Percentiles rank a stretch among this genome's conserved stretches.
phyloP scores from a whole-genome alignment of 2,797 vertebrate genomes.

The Phataginus tetradactyla region DNA sequence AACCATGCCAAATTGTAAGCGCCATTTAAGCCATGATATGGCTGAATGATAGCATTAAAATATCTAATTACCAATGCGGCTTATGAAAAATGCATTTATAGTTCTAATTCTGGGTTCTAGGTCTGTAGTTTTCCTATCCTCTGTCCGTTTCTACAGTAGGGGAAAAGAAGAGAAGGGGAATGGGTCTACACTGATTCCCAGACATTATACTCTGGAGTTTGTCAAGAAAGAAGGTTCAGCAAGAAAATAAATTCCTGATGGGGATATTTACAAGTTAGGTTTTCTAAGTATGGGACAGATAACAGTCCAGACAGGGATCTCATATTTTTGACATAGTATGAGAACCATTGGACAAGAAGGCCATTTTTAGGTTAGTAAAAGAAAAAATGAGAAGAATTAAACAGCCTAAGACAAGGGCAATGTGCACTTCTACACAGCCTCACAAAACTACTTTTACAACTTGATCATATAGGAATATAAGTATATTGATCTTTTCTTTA shows the following conservation, averaged over 20 bases:
- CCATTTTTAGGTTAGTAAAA: not conserved
- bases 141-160: not conserved
- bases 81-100: not conserved
- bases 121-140: not conserved
- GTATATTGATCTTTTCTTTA: not conserved
- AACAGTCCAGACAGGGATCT: not conserved
- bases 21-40: not conserved
- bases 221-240: not conserved
- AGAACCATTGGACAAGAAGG: not conserved
- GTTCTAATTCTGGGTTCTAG: not conserved
- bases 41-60: not conserved
- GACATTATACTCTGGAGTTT: not conserved
- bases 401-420: constrained; percentile 7
- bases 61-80: not conserved
- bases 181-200: not conserved
- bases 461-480: not conserved
- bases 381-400: not conserved
- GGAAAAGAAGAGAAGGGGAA: not conserved
- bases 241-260: constrained; percentile 15
- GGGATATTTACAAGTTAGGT: not conserved
- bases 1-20: not conserved
- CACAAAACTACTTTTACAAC: constrained; percentile 20
- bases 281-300: constrained; percentile 3
- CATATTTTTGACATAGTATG: not conserved
- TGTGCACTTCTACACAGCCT: not conserved